Evolutionary conservation across 2,888 invertebrate species (phyloP).

Genomic region (Chydorus sphaericus): DNA sequence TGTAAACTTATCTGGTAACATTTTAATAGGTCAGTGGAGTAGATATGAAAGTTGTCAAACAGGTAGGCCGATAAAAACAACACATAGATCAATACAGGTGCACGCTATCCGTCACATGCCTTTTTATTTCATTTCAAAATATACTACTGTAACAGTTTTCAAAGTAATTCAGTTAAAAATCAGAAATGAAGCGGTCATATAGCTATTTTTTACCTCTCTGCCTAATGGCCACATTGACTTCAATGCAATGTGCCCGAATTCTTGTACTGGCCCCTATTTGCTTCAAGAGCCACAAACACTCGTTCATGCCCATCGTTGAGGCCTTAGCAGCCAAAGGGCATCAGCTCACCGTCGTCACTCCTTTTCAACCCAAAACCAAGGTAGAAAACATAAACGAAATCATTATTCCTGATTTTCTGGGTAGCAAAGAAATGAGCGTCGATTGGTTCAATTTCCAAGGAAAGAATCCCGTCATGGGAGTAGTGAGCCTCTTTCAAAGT

Average conservation of each 20-base stretch:
- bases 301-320: constrained; percentile 1
- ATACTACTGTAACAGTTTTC: too few relatives aligned
- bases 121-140: too few relatives aligned
- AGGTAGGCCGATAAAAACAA: too few relatives aligned
- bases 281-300: neutral
- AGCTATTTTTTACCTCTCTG: too few relatives aligned
- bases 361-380: neutral
- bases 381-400: neutral
- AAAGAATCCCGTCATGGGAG: neutral
- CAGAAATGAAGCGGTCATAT: too few relatives aligned
- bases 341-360: neutral
- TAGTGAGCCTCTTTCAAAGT: neutral
- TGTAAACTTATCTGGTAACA: too few relatives aligned
- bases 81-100: too few relatives aligned
- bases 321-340: neutral
- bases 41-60: too few relatives aligned
- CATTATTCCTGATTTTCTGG: neutral
- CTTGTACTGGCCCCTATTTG: neutral
- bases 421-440: neutral
- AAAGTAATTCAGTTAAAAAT: too few relatives aligned
- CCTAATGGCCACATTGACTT: too few relatives aligned
- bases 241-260: constrained; percentile 4
- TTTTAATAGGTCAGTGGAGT: too few relatives aligned
- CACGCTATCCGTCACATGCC: too few relatives aligned
- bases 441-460: neutral